Conservation (phyloP, 2,113 vertebrate genomes). For the Ceratotherium simum region DNA sequence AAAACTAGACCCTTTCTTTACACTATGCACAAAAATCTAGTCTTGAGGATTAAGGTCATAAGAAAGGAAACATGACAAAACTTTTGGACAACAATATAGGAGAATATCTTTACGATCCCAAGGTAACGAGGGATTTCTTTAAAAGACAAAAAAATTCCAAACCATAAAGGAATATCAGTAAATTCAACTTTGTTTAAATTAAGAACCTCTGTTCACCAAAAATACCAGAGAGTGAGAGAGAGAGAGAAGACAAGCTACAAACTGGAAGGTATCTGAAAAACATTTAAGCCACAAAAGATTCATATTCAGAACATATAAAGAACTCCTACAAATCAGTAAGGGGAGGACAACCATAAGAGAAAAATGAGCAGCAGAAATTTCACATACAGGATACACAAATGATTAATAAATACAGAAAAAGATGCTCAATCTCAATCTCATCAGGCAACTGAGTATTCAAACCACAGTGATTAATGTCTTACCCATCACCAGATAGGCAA, state of each 20-base stretch:
- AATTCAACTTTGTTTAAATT: background rate
- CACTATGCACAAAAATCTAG: background rate
- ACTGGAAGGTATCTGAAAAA: background rate
- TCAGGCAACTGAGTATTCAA: background rate
- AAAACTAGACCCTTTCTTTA: background rate
- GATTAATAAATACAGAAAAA: background rate
- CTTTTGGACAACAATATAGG: background rate
- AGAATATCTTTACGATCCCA: background rate
- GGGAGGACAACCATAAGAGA: background rate
- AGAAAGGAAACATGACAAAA: background rate
- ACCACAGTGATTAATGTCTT: background rate
- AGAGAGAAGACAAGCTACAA: background rate
- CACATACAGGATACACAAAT: background rate
- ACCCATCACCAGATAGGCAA: background rate
- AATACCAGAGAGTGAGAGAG: background rate
- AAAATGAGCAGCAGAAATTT: background rate
- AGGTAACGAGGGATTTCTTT: background rate
- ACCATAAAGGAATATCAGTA: background rate
- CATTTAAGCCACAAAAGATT: constrained; percentile 5
- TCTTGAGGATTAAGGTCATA: background rate
- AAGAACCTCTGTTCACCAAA: constrained; percentile 5
- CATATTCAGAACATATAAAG: background rate
- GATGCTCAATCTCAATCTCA: background rate
- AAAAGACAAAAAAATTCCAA: background rate
- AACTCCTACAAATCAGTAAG: background rate